Conservation (phyloP, 2,888 invertebrate species). For the Apodemia hepburni region DNA sequence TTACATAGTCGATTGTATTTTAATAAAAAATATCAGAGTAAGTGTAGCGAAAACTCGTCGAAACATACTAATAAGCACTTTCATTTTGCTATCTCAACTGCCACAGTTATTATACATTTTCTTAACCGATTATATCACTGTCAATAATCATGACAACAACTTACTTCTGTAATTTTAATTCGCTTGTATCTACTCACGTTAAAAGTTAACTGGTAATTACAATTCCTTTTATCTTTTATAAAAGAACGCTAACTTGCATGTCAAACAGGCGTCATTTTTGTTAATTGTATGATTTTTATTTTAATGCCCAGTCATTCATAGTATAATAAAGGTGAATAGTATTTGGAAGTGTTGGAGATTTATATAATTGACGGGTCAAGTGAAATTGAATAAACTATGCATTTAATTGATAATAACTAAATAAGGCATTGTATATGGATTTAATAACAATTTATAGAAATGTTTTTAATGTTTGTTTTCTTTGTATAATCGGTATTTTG, state of each 20-base stretch:
- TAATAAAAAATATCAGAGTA: no score
- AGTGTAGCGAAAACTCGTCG: not conserved
- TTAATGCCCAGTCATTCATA: constrained; percentile 34
- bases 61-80: constrained; percentile 16
- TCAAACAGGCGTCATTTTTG: constrained; percentile 35
- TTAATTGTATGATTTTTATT: constrained; percentile 36
- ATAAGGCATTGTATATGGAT: constrained; percentile 15
- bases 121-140: constrained; percentile 28
- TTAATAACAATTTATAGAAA: not conserved
- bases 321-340: constrained; percentile 18
- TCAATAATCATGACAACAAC: constrained; percentile 44
- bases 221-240: constrained; percentile 41
- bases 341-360: constrained; percentile 20
- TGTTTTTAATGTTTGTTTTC: not conserved
- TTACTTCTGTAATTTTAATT: constrained; percentile 41
- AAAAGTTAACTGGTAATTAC: constrained; percentile 45
- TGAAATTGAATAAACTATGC: constrained; percentile 27
- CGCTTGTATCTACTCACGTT: constrained; percentile 21
- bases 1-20: no score
- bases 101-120: constrained; percentile 13
- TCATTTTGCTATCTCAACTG: constrained; percentile 11
- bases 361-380: constrained; percentile 29
- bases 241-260: constrained; percentile 34
- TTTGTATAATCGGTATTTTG: not conserved
- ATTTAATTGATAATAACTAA: constrained; percentile 20